A percentile compares a stretch with the other conserved stretches of the same genome.
phyloP scores from a whole-genome alignment of 2,888 invertebrate species.

The Erebia ligea region DNA sequence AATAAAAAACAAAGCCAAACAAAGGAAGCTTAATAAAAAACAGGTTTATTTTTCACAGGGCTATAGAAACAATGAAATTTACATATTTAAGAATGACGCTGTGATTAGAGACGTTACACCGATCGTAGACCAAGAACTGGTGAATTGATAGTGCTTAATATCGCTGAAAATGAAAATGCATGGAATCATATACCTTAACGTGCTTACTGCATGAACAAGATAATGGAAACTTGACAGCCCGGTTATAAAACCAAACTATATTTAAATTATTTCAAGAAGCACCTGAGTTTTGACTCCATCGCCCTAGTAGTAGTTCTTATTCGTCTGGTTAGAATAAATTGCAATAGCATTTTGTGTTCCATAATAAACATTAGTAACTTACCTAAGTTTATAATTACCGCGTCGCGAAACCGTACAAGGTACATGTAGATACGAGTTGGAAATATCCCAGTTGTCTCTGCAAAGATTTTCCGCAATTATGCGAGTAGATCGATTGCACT shows the following conservation, averaged over 20 bases:
- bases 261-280: too few species aligned
- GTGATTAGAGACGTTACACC: conserved; percentile 20
- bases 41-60: conserved; percentile 28
- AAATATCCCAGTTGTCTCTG: neutral
- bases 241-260: too few species aligned
- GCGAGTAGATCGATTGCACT: neutral
- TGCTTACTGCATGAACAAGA: too few species aligned
- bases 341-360: too few species aligned
- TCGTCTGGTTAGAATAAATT: too few species aligned
- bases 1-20: conserved; percentile 18
- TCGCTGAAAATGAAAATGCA: neutral
- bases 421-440: too few species aligned
- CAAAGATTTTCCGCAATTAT: neutral
- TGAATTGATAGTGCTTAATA: neutral
- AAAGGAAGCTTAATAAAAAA: conserved; percentile 18
- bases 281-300: too few species aligned
- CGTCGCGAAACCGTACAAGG: too few species aligned
- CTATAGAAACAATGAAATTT: conserved; percentile 34
- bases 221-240: neutral
- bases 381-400: too few species aligned
- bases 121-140: neutral
- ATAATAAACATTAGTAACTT: too few species aligned
- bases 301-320: too few species aligned
- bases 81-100: conserved; percentile 25
- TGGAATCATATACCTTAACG: neutral